Conservation (phyloP, 2,797 vertebrate species). For the Sus cebifrons region DNA sequence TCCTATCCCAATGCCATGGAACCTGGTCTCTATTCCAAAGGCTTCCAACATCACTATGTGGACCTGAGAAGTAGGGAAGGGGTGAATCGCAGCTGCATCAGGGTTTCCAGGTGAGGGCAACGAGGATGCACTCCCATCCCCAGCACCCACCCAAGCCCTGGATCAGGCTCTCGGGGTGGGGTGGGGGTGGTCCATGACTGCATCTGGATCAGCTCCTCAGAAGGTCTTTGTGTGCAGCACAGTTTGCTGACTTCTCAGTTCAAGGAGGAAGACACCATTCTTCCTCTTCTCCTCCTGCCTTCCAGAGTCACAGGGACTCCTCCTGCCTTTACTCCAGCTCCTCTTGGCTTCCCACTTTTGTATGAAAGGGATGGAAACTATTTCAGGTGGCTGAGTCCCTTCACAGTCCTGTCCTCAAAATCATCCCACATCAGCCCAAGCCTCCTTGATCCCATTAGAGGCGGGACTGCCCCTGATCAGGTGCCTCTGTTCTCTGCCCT, state of each 20-base stretch:
- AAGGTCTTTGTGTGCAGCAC: accelerated
- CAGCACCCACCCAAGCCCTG: accelerated
- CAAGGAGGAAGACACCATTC: background rate
- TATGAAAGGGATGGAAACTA: background rate
- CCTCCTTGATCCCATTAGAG: background rate
- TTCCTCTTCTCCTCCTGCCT: background rate
- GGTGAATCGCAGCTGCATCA: accelerated
- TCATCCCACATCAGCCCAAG: background rate
- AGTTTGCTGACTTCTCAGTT: background rate
- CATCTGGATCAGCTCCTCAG: accelerated
- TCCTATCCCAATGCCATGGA: accelerated
- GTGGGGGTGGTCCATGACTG: no score
- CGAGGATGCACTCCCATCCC: accelerated
- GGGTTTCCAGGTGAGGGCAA: background rate
- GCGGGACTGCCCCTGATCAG: accelerated
- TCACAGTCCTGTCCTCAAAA: background rate
- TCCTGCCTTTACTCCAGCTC: accelerated
- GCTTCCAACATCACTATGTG: accelerated
- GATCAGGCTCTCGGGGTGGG: no score
- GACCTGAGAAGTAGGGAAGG: accelerated
- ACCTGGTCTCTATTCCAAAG: accelerated
- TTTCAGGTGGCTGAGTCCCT: background rate
- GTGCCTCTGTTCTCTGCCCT: accelerated
- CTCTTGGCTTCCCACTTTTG: background rate
- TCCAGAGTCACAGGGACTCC: background rate